A percentile compares a stretch with the other conserved stretches of the same genome.
Conservation (phyloP, 1,140 invertebrate species). For the Drosophila seguyi region DNA sequence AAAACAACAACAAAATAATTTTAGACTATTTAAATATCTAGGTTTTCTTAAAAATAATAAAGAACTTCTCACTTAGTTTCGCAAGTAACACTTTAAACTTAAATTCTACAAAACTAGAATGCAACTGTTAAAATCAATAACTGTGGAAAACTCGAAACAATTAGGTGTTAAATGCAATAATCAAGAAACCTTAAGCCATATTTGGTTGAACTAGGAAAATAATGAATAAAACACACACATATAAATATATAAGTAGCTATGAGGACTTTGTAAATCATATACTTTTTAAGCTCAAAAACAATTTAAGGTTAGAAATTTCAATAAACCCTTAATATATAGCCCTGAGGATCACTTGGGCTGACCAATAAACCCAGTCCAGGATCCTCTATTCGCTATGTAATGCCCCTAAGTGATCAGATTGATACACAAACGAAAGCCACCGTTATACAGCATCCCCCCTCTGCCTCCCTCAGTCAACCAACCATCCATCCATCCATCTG, state of each 20-base stretch:
- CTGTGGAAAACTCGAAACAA: neutral
- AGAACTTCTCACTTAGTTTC: neutral
- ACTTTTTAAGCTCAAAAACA: neutral
- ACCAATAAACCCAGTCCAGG: conserved; percentile 3
- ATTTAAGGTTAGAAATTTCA: neutral
- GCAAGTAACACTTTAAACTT: neutral
- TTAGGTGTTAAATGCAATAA: neutral
- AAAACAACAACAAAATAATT: neutral
- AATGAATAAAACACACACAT: neutral
- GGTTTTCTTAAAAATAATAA: neutral
- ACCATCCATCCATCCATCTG: neutral
- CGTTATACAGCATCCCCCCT: neutral
- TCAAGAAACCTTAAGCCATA: neutral
- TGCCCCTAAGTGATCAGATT: conserved; percentile 24
- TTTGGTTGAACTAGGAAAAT: too few relatives aligned
- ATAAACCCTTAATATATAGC: neutral
- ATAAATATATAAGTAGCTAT: neutral
- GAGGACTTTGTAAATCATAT: neutral
- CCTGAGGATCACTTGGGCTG: conserved; percentile 8
- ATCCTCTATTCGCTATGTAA: neutral
- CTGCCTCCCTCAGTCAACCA: neutral
- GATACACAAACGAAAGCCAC: conserved; percentile 12
- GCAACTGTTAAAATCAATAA: neutral
- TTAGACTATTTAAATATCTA: neutral
- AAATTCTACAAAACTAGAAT: neutral